Base-by-base conservation (phyloP, 2,797 vertebrate genomes). In the Caiman crocodilus region DNA sequence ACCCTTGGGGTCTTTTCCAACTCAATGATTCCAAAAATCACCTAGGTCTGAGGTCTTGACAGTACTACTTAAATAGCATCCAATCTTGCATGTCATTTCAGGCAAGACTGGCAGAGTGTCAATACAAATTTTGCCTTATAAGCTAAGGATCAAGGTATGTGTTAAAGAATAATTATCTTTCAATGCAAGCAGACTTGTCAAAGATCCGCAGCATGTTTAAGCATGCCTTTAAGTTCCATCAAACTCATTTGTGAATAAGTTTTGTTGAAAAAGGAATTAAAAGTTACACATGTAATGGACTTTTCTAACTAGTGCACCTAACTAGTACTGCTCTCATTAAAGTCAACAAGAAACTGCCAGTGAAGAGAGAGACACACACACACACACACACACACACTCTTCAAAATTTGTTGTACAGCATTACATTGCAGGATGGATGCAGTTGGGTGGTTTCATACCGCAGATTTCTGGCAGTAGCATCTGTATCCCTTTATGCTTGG, bases 401-500 rank as follows among this genome's bases (percentile, higher is more conserved):
- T 88, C 28, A 61, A 57, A 85, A 25, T 32, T 35, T 84, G n/a
- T 55, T 69, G 21, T 87, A 69, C 82, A 57, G 28, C 10, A 15
- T 3, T 82, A 71, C 21, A 57, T 4, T 50, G 69, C 74, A 75
- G 59, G 74, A 76, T 12, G 67, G 59, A 83, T 69, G 25, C 17
- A 76, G 25, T 14, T 2, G 60, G 74, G 42, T 50, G 71, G 61
- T 65, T 42, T 91, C 74, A 32, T 11, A 13, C 78, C 60, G 92
- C 67, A 92, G 67, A 90, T 23, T 84, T 93, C 86, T 95, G 94
- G 94, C 91, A 58, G 56, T 92, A 59, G 13, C 57, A 75, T 91
- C 84, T 92, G 94, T 85, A 73, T 89, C 87, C 90, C 93, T 87
- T 90, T 82, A 92, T 85, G 89, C 76, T 95, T 69, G 32, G 50